A percentile compares a stretch with the other conserved stretches of the same genome.
phyloP scores from a whole-genome alignment of 2,888 invertebrate species.

The Dascillus cervinus region DNA sequence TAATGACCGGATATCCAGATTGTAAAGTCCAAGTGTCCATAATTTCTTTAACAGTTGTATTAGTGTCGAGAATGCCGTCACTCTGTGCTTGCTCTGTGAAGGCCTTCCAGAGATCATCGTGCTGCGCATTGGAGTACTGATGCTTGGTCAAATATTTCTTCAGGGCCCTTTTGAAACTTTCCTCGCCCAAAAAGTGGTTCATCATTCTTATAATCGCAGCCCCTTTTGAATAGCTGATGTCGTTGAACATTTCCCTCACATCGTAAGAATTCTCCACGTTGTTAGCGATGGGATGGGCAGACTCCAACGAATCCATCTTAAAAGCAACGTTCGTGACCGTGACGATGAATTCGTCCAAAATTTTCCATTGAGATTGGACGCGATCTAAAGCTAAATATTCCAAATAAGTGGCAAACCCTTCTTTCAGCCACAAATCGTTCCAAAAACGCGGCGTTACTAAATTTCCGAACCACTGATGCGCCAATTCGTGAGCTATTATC shows the following conservation, averaged over 20 bases:
- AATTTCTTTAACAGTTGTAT: conserved; percentile 48
- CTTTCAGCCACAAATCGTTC: conserved; percentile 65
- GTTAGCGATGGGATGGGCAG: conserved; percentile 59
- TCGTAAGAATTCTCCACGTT: conserved; percentile 53
- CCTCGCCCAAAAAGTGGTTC: conserved; percentile 58
- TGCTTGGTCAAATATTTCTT: conserved; percentile 46
- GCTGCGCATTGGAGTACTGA: conserved; percentile 54
- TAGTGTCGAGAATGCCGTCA: conserved; percentile 33
- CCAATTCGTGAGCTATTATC: conserved; percentile 60
- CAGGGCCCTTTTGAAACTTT: conserved; percentile 48
- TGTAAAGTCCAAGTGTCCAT: conserved; percentile 64
- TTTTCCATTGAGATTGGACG: conserved; percentile 53
- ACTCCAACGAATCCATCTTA: conserved; percentile 51
- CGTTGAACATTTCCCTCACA: conserved; percentile 62
- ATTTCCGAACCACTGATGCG: conserved; percentile 74
- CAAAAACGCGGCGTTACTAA: conserved; percentile 64
- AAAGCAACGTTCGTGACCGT: conserved; percentile 51
- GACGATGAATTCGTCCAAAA: conserved; percentile 49
- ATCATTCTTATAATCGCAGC: conserved; percentile 68
- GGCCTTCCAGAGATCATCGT: conserved; percentile 60
- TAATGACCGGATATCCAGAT: conserved; percentile 61
- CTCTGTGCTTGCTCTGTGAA: conserved; percentile 51
- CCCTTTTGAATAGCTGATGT: conserved; percentile 67
- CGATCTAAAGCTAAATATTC: conserved; percentile 49
- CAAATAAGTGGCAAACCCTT: conserved; percentile 65